phyloP scores from a whole-genome alignment of 2,797 vertebrate species.

The Aplochiton taeniatus region DNA sequence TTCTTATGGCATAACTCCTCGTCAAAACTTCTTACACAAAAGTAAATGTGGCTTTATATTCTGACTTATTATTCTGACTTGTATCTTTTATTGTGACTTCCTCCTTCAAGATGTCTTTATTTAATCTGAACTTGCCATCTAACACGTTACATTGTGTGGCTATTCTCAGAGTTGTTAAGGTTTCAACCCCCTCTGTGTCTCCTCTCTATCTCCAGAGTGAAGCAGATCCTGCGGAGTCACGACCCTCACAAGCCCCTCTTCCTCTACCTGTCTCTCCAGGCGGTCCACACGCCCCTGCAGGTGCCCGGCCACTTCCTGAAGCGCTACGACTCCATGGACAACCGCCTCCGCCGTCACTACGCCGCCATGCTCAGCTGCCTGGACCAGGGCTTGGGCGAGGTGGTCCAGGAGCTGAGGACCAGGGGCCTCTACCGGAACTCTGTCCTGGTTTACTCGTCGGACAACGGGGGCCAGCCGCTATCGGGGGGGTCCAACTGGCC shows the following conservation, averaged over 20 bases:
- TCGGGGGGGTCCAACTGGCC: conserved; percentile 94
- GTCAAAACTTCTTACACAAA: too few species aligned
- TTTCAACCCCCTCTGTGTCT: neutral
- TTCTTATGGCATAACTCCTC: too few species aligned
- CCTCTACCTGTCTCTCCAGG: conserved; percentile 91
- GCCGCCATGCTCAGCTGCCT: conserved; percentile 92
- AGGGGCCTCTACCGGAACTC: conserved; percentile 86
- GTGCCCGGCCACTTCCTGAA: conserved; percentile 85
- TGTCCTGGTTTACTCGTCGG: conserved; percentile 90
- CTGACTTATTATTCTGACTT: too few species aligned
- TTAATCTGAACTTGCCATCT: too few species aligned
- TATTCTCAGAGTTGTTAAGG: conserved; percentile 1
- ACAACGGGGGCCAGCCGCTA: conserved; percentile 89
- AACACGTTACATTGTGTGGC: too few species aligned
- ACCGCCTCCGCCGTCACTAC: conserved; percentile 82
- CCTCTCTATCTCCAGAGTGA: conserved; percentile 69
- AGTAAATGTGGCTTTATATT: too few species aligned
- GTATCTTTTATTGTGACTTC: too few species aligned
- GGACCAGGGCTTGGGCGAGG: conserved; percentile 84
- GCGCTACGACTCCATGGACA: conserved; percentile 80
- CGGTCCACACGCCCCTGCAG: conserved; percentile 87
- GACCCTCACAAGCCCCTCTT: conserved; percentile 83
- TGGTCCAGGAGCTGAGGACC: conserved; percentile 81
- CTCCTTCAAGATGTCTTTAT: too few species aligned
- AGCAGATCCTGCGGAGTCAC: conserved; percentile 85